These are phyloP conservation scores for Chroicocephalus ridibundus DNA, from an alignment of 2,113 vertebrate genomes.

Conservation along the genomic window DNA sequence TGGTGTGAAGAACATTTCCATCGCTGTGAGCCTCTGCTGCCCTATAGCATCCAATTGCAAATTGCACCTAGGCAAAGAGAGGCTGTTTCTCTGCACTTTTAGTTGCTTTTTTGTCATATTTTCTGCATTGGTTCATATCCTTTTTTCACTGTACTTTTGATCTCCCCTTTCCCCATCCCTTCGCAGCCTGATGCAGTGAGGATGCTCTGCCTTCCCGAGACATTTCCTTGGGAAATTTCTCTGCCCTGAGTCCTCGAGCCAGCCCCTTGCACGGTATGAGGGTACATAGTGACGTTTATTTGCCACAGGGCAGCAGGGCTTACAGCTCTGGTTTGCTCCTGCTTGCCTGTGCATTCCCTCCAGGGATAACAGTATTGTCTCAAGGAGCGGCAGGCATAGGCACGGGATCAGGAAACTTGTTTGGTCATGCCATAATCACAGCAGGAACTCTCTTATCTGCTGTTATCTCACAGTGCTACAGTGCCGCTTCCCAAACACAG, in stretches of 20 bases:
- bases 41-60: not conserved
- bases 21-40: not conserved
- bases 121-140: not conserved
- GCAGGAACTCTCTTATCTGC: conserved; percentile 31
- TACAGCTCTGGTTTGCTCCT: not conserved
- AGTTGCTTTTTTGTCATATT: not conserved
- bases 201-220: not conserved
- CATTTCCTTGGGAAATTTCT: not conserved
- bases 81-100: not conserved
- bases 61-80: not conserved
- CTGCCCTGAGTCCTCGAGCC: not conserved
- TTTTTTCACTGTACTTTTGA: not conserved
- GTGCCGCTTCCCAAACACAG: not conserved
- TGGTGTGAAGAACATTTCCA: not conserved
- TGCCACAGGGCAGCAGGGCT: not conserved
- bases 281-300: not conserved
- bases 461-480: not conserved
- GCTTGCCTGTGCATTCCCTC: conserved; percentile 15
- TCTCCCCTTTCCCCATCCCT: not conserved
- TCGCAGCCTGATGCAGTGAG: not conserved
- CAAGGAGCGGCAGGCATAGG: conserved; percentile 33
- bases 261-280: not conserved
- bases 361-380: conserved; percentile 64
- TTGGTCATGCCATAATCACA: conserved; percentile 36
- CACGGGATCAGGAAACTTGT: conserved; percentile 40